Evolutionary conservation across 2,797 vertebrate genomes (phyloP), one percentile per base, ranked within the genome.

Genomic region (Sarcophilus harrisii): DNA sequence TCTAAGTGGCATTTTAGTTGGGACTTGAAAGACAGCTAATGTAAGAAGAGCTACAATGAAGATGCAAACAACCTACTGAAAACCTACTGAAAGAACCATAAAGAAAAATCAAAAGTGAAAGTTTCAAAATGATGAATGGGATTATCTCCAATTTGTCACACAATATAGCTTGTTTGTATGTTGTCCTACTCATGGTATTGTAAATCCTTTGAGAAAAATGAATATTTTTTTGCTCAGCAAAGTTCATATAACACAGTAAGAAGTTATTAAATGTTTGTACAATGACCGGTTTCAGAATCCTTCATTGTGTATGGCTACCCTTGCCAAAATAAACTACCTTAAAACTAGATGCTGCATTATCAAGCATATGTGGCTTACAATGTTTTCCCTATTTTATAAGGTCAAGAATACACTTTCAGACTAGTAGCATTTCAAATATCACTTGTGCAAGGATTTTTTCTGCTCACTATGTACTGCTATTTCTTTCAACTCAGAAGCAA

Each of bases 401-500:
- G 90, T 90, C 94, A 96, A 93, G 28, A 94, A n/a, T 60, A 73
- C 38, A 32, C 38, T 90, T 52, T 94, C 60, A 91, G 8, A n/a
- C 29, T 57, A 49, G 2, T 5, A 92, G 54, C 11, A 58, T 66
- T 91, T 94, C 93, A 93, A 66, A 60, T 93, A 58, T 57, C n/a
- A 29, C 49, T 54, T 94, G 49, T 29, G n/a, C n/a, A 90, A 57
- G 90, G 57, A 94, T 90, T 94, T 89, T 54, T 81, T 73, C 62
- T 73, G 10, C 16, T 73, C 5, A 6, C 3, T 62, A 91, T 92
- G 21, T 91, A 94, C 92, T 92, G 58, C 87, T 91, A 62, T 93
- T 93, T 89, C 52, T 91, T 92, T 92, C n/a, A 95, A 57, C 24
- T 95, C 49, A 91, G 58, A 54, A 73, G 58, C 21, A 96, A 95